Evolutionary conservation across 2,113 vertebrate species (phyloP), one percentile per base, ranked within the genome.

Genomic region (Cyprinus carpio): DNA sequence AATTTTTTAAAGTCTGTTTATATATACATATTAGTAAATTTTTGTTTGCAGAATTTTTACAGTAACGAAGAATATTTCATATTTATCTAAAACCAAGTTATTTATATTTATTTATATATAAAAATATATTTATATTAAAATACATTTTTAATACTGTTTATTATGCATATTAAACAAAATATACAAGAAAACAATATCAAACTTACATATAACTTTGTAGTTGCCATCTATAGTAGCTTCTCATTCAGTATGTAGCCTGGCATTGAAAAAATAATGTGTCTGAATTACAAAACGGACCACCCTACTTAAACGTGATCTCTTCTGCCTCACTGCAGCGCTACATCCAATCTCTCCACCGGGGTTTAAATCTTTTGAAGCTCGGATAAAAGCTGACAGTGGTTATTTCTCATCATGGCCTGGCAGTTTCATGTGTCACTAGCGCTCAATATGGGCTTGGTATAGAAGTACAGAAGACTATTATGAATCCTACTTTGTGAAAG

Each of bases 391-490:
- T 95, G 96, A 95, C 95, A 95, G 92, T 86, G 93, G 92, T 95
- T 95, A 94, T 97, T 95, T 95, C 95, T 96, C 95, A 95, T 92
- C 92, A 90, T 89, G 86, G 92, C 89, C 74, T 87, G 88, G 89
- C 92, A 94, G 93, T 93, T 97, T 95, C 93, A 93, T 93, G 93
- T 96, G 95, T 95, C 95, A 95, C 93, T 93, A 94, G 92, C 88
- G 88, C 91, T 97, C 96, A 96, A 94, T 94, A 92, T 91, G 80
- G 90, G 89, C 93, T 91, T 94, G 75, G 75, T 93, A 51, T 51
- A 92, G 93, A 94, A 92, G 93, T 92, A 93, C 89, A 88, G 91
- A 90, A 93, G 92, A 89, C 93, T 92, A 64, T 93, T 94, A 93
- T 94, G 95, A 94, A 94, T 93, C 92, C 90, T 92, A 91, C 92